These are phyloP conservation scores for Uloborus diversus DNA, from an alignment of 1,140 invertebrate genomes.

Conservation along the genomic window DNA sequence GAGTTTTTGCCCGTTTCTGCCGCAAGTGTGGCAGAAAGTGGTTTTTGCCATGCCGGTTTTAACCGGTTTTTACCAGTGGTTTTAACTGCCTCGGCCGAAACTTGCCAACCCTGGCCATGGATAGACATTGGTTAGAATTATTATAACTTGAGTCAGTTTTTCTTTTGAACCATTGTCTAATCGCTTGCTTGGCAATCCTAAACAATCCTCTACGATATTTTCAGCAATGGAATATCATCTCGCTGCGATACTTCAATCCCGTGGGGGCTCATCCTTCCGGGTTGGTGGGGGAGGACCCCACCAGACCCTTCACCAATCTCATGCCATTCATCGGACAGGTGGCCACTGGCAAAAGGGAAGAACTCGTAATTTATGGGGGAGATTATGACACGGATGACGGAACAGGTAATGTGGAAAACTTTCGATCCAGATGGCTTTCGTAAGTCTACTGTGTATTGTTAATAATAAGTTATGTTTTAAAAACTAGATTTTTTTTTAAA, in stretches of 20 bases:
- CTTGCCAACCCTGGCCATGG: too few relatives aligned
- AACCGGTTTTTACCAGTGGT: too few relatives aligned
- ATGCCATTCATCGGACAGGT: constrained; percentile 88
- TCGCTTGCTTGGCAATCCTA: too few relatives aligned
- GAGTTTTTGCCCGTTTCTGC: too few relatives aligned
- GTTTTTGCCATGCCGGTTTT: too few relatives aligned
- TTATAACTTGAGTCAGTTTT: too few relatives aligned
- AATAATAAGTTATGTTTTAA: too few relatives aligned
- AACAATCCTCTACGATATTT: constrained; percentile 59
- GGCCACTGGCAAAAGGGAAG: constrained; percentile 80
- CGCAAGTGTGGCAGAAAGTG: too few relatives aligned
- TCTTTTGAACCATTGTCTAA: too few relatives aligned
- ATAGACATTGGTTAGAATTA: too few relatives aligned
- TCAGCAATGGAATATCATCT: constrained; percentile 88
- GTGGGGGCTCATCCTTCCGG: constrained; percentile 90
- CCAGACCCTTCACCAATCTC: constrained; percentile 86
- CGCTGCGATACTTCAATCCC: constrained; percentile 92
- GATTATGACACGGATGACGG: constrained; percentile 92
- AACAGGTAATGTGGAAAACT: constrained; percentile 76
- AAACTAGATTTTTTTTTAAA: too few relatives aligned
- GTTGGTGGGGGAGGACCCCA: constrained; percentile 89
- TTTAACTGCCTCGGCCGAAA: too few relatives aligned
- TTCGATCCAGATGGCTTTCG: background rate
- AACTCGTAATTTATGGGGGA: constrained; percentile 83
- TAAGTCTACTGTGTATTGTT: constrained; percentile 13